Base-by-base conservation (phyloP, 92 coral and sea anemone genomes). In the Parazoanthus atlanticus region DNA sequence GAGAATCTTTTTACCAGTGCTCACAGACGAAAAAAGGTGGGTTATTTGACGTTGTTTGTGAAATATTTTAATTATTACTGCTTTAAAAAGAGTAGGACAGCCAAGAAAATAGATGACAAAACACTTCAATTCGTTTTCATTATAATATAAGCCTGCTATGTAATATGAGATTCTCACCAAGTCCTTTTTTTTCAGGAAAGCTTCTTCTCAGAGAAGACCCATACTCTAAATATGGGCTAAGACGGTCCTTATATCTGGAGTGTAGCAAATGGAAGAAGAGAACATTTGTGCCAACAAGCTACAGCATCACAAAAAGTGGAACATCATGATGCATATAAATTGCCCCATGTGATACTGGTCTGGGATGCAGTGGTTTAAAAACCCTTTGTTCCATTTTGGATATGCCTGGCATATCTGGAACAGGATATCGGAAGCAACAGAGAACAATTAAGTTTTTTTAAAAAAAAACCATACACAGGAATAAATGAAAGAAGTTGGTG, bases 281-380 rank as follows among this genome's bases (percentile, higher is more conserved):
- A 38, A 85, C 80, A 54, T 56, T 78, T 73, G 31, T 88, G 56
- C 76, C 73, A 78, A 88, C 78, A 78, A 78, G 83, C 81, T 19
- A 74, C 28, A 86, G 74, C 52, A 81, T 87, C 30, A 46, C 90
- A 76, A 74, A 67, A 70, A 84, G 88, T 79, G 88, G 88, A 40
- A 70, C 78, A 33, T 49, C 70, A 8, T 80, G n/a, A n/a, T 32
- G 58, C 54, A 82, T 65, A 47, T 82, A 31, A 82, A 82, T 31
- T 19, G 28, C 40, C 52, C 31, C 73, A 17, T 32, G 15, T 19
- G 85, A 81, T 19, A 81, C 67, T 40, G 85, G 85, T 81, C 26
- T 52, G 31, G 85, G 85, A 21, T 10, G 52, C 67, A 17, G 67
- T 29, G 75, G 41, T 33, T 7, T 65, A 1, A 77, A 36, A 33